Evolutionary conservation across 2,797 vertebrate genomes (phyloP).

Genomic region (Florisuga fusca): DNA sequence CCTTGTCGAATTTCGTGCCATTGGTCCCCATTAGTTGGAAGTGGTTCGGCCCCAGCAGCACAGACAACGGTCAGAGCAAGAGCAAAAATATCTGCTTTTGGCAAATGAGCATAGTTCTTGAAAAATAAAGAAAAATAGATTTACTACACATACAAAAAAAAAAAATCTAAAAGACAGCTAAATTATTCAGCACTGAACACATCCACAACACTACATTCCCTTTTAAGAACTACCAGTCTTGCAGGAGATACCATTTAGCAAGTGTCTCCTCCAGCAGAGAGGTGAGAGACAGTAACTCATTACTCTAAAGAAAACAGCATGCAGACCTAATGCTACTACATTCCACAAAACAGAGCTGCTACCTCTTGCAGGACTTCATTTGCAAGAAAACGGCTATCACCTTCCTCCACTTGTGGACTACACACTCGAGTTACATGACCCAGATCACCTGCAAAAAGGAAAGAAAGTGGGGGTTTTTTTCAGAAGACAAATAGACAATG

Average conservation of each 20-base stretch:
- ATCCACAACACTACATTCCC: not conserved
- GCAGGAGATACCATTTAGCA: not conserved
- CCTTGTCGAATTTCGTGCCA: conserved; percentile 97
- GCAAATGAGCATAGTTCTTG: conserved; percentile 82
- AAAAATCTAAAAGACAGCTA: not conserved
- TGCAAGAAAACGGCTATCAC: conserved; percentile 95
- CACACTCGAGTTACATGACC: conserved; percentile 95
- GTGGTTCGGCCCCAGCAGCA: conserved; percentile 89
- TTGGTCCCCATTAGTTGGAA: conserved; percentile 94
- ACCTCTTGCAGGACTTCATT: conserved; percentile 99
- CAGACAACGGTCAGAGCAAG: conserved; percentile 84
- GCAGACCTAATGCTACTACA: not conserved
- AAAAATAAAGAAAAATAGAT: not conserved
- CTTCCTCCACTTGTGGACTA: conserved; percentile 97
- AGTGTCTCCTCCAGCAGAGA: not conserved
- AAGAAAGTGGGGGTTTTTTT: not conserved
- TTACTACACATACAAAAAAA: not conserved
- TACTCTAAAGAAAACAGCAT: not conserved
- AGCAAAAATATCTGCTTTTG: conserved; percentile 85
- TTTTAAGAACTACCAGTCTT: not conserved
- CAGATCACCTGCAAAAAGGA: conserved; percentile 87
- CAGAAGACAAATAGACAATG: not conserved
- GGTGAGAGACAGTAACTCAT: not conserved
- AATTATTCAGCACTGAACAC: not conserved
- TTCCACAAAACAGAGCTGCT: not conserved